Percentiles rank a stretch among this genome's conserved stretches.
These are phyloP conservation scores for Aporrectodea caliginosa DNA, from an alignment of 1,140 invertebrate species.

Conservation along the genomic window DNA sequence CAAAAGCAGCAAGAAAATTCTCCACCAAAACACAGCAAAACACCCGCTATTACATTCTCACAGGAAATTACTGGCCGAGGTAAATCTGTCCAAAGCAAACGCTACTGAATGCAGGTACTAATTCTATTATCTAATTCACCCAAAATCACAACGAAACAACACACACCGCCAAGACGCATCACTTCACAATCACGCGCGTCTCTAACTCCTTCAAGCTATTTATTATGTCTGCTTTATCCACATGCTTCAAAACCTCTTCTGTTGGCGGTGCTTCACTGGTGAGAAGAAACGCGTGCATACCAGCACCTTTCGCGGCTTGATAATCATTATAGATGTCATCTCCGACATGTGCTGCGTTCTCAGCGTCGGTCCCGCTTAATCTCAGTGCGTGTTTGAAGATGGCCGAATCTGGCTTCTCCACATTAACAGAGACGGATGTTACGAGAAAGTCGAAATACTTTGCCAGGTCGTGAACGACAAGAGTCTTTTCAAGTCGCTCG, in stretches of 20 bases:
- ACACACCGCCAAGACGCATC: too few relatives aligned
- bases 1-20: too few relatives aligned
- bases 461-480: conserved; percentile 63
- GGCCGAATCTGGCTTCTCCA: conserved; percentile 68
- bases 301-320: conserved; percentile 66
- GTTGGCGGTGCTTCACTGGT: not conserved
- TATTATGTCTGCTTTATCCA: too few relatives aligned
- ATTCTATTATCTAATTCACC: too few relatives aligned
- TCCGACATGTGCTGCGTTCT: conserved; percentile 75
- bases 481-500: conserved; percentile 67
- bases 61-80: too few relatives aligned
- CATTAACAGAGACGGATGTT: conserved; percentile 69
- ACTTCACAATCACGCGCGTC: too few relatives aligned
- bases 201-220: too few relatives aligned
- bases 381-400: conserved; percentile 72
- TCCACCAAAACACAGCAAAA: too few relatives aligned
- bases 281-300: conserved; percentile 71
- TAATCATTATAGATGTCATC: conserved; percentile 74
- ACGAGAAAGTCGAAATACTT: conserved; percentile 75
- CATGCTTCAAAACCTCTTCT: not conserved
- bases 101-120: too few relatives aligned
- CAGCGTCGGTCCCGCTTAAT: conserved; percentile 53
- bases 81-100: too few relatives aligned
- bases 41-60: too few relatives aligned
- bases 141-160: too few relatives aligned